phyloP scores from a whole-genome alignment of 2,113 vertebrate genomes.

The Pelodiscus sinensis region DNA sequence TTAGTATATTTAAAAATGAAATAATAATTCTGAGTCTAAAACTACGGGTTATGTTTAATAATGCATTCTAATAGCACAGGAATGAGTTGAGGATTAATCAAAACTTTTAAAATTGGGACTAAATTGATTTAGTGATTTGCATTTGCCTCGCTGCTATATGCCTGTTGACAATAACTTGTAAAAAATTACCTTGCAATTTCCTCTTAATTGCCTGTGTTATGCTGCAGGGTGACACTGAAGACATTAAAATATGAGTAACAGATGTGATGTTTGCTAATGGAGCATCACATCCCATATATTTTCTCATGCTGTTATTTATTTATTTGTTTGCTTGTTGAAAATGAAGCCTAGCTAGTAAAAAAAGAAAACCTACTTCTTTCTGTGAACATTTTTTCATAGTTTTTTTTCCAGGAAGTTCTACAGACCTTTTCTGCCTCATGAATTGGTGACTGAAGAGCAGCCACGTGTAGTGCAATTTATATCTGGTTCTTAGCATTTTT shows the following conservation, averaged over 20 bases:
- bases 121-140: constrained; percentile 56
- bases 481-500: neutral
- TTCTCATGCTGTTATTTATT: constrained; percentile 52
- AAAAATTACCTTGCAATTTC: constrained; percentile 38
- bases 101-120: constrained; percentile 50
- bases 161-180: constrained; percentile 46
- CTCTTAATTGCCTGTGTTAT: constrained; percentile 56
- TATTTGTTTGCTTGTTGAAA: constrained; percentile 33
- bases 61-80: constrained; percentile 15
- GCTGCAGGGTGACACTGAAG: constrained; percentile 53
- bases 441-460: neutral
- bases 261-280: constrained; percentile 56
- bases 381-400: neutral
- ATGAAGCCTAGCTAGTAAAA: constrained; percentile 20
- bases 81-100: constrained; percentile 58
- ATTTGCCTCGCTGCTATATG: constrained; percentile 25
- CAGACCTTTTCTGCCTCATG: neutral
- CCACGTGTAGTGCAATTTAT: neutral
- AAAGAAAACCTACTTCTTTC: neutral
- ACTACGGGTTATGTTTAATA: constrained; percentile 26
- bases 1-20: constrained; percentile 40
- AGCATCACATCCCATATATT: constrained; percentile 33
- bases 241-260: constrained; percentile 71
- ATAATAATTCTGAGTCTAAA: constrained; percentile 7
- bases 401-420: neutral